Evolutionary conservation across 2,888 invertebrate genomes (phyloP), one percentile per base, ranked within the genome.

Genomic region (Drosophila putrida): DNA sequence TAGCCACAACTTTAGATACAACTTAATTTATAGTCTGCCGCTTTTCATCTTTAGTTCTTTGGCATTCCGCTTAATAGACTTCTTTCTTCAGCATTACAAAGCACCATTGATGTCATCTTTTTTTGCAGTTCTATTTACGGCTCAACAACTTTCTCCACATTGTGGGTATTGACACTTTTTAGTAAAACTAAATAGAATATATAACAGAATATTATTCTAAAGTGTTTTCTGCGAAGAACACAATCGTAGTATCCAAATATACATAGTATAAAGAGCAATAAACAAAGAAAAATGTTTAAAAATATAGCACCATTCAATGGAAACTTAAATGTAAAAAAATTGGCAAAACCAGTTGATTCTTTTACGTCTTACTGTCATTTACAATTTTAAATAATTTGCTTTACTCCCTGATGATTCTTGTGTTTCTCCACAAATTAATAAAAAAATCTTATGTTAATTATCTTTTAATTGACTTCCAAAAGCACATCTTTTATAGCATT

Each of bases 21-120:
- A 69, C 78, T 82, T 84, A 85, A 84, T 87, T 84, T 80, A 87
- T 87, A 71, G 64, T 58, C 50, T 54, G 51, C 47, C 39, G 50
- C 71, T 49, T 59, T 43, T 71, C 31, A 41, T 13, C 43, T 49
- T 28, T n/a, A 38, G 13, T n/a, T 35, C 62, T 36, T 57, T 33
- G 35, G 50, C 60, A 33, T 63, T 67, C 46, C 31, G 38, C 47
- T 71, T 64, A 73, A 64, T 47, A 28, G 13, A 47, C 67, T 66
- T 71, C 75, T 83, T 83, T 83, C 87, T 59, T 69, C 28, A 33
- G 15, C 10, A 54, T 61, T 58, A 61, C 43, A 47, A 78, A 64
- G 57, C 33, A 27, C 9, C 60, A n/a, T 41, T 10, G 51, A 61
- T 64, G 15, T 54, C 11, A 3, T 9, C 9, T 35, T 38, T 27